Evolutionary conservation across 2,797 vertebrate species (phyloP).

Genomic region (Gymnothorax reevesii): DNA sequence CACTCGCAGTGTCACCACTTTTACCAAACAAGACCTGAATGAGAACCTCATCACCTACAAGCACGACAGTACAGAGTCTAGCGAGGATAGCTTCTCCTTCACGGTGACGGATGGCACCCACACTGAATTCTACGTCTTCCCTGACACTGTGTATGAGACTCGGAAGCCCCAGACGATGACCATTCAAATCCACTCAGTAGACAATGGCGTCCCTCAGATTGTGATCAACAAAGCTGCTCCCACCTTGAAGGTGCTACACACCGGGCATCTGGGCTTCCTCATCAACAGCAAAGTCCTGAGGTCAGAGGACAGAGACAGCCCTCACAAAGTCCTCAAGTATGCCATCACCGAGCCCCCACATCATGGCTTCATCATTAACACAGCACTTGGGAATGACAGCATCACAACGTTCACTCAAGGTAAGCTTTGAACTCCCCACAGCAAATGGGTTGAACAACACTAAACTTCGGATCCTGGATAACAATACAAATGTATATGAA

Average conservation of each 20-base stretch:
- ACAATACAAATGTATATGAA: too few relatives aligned
- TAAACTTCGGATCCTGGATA: neutral
- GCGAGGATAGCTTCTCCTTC: slow-evolving; percentile 85
- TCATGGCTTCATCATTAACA: slow-evolving; percentile 82
- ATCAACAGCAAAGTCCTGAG: slow-evolving; percentile 81
- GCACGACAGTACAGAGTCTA: slow-evolving; percentile 77
- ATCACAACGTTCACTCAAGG: slow-evolving; percentile 81
- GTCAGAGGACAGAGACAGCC: slow-evolving; percentile 79
- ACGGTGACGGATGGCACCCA: slow-evolving; percentile 84
- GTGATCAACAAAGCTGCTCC: slow-evolving; percentile 79
- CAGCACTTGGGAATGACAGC: slow-evolving; percentile 74
- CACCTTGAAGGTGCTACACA: slow-evolving; percentile 73
- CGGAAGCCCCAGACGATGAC: slow-evolving; percentile 81
- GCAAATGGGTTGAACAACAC: neutral
- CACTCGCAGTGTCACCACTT: slow-evolving; percentile 72
- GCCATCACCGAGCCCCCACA: slow-evolving; percentile 69
- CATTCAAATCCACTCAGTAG: slow-evolving; percentile 78
- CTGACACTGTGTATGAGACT: slow-evolving; percentile 78
- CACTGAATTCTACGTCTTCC: slow-evolving; percentile 79
- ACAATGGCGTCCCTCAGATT: slow-evolving; percentile 81
- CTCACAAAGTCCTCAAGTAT: slow-evolving; percentile 77
- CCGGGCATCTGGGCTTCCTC: slow-evolving; percentile 79
- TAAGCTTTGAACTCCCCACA: slow-evolving; percentile 54
- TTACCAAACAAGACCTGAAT: slow-evolving; percentile 84
- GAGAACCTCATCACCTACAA: slow-evolving; percentile 84